These are phyloP conservation scores for Lumbricus terrestris DNA, from an alignment of 2,888 invertebrate species.

Conservation along the genomic window DNA sequence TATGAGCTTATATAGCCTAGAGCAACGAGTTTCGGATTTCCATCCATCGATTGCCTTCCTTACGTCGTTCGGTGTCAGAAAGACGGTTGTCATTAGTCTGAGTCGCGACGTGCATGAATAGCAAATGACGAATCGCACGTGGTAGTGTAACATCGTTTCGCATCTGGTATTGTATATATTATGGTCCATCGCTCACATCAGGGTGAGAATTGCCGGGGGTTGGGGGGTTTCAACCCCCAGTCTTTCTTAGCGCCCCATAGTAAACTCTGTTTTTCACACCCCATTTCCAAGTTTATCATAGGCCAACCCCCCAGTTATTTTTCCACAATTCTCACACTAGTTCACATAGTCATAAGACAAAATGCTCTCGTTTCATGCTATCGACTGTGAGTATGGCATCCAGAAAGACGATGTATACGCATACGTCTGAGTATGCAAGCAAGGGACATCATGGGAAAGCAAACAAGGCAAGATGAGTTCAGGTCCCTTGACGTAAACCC, in stretches of 20 bases:
- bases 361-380: not conserved
- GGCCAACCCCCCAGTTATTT: too few species aligned
- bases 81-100: not conserved
- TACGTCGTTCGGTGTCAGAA: not conserved
- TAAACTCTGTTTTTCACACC: too few species aligned
- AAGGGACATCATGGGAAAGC: not conserved
- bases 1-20: not conserved
- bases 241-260: too few species aligned
- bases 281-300: too few species aligned
- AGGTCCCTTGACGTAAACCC: not conserved
- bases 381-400: not conserved
- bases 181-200: not conserved
- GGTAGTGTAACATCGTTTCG: not conserved
- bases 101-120: not conserved
- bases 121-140: not conserved
- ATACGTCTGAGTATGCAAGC: not conserved
- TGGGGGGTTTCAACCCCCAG: too few species aligned
- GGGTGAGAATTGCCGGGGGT: too few species aligned
- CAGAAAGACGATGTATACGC: too few species aligned
- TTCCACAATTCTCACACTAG: too few species aligned
- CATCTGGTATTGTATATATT: too few species aligned
- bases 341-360: not conserved
- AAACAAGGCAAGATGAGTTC: not conserved
- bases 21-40: not conserved
- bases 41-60: not conserved